These are phyloP conservation scores for Champsocephalus esox DNA, from an alignment of 2,797 vertebrate genomes.

Conservation along the genomic window DNA sequence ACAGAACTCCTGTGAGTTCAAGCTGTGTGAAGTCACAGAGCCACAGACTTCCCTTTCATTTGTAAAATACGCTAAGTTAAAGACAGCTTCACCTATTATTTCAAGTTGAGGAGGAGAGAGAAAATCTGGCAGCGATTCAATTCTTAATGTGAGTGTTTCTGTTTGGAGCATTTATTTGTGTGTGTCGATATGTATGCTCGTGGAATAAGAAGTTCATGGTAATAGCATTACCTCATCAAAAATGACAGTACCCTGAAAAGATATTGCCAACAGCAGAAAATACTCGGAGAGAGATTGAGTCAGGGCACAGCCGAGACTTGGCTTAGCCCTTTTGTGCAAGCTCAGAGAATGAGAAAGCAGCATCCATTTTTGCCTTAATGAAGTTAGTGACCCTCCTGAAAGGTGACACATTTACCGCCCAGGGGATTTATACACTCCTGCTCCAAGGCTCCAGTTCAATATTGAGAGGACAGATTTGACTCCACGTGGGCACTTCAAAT, in stretches of 20 bases:
- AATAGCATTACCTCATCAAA: conserved; percentile 67
- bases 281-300: conserved; percentile 76
- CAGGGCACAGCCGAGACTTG: conserved; percentile 64
- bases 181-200: conserved; percentile 19
- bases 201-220: conserved; percentile 59
- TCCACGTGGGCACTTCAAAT: conserved; percentile 73
- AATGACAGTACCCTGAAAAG: conserved; percentile 69
- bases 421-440: conserved; percentile 86
- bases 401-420: conserved; percentile 88
- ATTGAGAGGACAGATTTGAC: conserved; percentile 82
- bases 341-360: conserved; percentile 82
- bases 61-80: conserved; percentile 81
- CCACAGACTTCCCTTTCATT: conserved; percentile 79
- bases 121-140: conserved; percentile 1
- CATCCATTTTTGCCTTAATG: conserved; percentile 87
- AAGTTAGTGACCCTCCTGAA: conserved; percentile 90
- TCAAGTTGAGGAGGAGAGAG: conserved; percentile 29
- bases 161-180: conserved; percentile 14
- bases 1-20: conserved; percentile 76
- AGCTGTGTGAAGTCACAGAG: conserved; percentile 70
- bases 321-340: conserved; percentile 74
- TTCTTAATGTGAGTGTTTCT: conserved; percentile 17
- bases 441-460: conserved; percentile 81
- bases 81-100: conserved; percentile 81
- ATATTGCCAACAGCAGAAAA: conserved; percentile 69